phyloP scores from a whole-genome alignment of 2,797 vertebrate species.

The Oreochromis grahami region DNA sequence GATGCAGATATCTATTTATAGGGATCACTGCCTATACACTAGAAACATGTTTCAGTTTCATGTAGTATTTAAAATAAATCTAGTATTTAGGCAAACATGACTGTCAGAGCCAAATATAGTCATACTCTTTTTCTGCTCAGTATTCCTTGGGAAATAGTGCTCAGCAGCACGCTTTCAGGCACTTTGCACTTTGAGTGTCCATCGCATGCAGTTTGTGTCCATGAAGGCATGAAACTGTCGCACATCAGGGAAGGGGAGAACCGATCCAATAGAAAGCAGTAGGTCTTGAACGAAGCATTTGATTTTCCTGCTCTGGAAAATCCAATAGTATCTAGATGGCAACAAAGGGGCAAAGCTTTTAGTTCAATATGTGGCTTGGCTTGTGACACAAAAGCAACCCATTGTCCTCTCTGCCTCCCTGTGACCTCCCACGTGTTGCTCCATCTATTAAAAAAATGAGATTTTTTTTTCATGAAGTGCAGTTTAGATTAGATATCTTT shows the following conservation, averaged over 20 bases:
- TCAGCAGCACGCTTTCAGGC: not conserved
- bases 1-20: not conserved
- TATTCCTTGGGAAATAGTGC: constrained; percentile 2
- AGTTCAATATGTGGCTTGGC: constrained; percentile 59
- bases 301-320: constrained; percentile 75
- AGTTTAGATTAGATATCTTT: not conserved
- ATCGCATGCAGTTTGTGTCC: constrained; percentile 15
- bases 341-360: constrained; percentile 44
- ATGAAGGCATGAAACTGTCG: constrained; percentile 40
- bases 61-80: not conserved
- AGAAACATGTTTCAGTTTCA: not conserved
- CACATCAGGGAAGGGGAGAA: constrained; percentile 52
- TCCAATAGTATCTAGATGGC: constrained; percentile 66
- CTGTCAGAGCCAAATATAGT: not conserved
- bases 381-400: constrained; percentile 52
- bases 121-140: not conserved
- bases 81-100: not conserved
- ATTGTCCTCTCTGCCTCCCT: constrained; percentile 43
- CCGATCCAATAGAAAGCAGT: constrained; percentile 58
- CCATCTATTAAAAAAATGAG: not conserved
- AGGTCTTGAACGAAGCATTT: constrained; percentile 69
- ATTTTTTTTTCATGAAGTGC: not conserved
- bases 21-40: not conserved
- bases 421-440: constrained; percentile 17
- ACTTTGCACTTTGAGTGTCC: not conserved